phyloP scores from a whole-genome alignment of 2,797 vertebrate genomes.

The Diplodus puntazzo region DNA sequence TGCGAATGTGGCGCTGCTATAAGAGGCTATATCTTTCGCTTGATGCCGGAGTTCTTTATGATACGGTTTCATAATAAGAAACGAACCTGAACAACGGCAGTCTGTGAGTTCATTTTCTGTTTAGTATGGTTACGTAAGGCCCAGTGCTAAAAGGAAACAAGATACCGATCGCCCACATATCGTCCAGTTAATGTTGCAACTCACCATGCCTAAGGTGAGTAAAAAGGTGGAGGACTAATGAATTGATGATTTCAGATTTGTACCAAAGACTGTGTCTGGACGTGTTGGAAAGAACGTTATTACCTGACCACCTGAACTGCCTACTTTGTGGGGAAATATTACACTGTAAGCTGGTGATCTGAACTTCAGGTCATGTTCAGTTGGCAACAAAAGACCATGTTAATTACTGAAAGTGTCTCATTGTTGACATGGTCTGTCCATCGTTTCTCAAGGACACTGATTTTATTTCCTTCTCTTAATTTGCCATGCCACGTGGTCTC shows the following conservation, averaged over 20 bases:
- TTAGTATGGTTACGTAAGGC: not conserved
- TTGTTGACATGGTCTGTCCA: not conserved
- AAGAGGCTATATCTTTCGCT: not conserved
- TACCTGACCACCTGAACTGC: not conserved
- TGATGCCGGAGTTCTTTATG: not conserved
- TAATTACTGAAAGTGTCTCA: not conserved
- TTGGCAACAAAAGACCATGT: not conserved
- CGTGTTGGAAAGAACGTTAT: not conserved
- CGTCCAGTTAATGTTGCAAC: not conserved
- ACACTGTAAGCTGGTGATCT: not conserved
- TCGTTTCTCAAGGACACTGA: not conserved
- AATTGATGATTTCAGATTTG: conserved; percentile 2
- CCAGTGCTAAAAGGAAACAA: not conserved
- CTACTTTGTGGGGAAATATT: not conserved
- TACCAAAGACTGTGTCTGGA: not conserved
- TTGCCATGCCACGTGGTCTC: not conserved
- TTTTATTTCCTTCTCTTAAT: not conserved
- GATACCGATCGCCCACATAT: not conserved
- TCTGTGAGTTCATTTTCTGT: not conserved
- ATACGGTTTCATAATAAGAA: not conserved
- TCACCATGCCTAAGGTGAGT: not conserved
- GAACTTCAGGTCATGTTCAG: not conserved
- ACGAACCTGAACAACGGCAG: not conserved
- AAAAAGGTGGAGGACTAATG: not conserved
- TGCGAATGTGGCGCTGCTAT: too few relatives aligned